Evolutionary conservation across 2,113 vertebrate species (phyloP).

Genomic region (Calyptomena viridis): DNA sequence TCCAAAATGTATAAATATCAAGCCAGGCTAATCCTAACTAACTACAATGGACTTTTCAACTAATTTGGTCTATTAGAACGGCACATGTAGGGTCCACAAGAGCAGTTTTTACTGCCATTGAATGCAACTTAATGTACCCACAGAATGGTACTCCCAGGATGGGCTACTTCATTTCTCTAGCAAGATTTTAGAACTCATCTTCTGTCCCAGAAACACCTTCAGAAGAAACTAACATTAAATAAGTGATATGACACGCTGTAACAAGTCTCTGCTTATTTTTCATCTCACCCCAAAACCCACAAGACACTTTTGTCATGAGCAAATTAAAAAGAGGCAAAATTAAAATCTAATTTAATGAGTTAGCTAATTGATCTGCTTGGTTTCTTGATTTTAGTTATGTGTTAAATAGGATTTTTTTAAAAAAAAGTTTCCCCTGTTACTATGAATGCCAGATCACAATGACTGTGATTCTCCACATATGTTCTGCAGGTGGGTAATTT

Average conservation of each 20-base stretch:
- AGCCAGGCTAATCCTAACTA: neutral
- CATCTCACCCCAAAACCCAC: neutral
- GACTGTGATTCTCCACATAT: neutral
- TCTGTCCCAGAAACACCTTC: neutral
- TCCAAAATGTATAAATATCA: conserved; percentile 19
- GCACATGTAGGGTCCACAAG: neutral
- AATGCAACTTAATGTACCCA: neutral
- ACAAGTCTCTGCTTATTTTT: neutral
- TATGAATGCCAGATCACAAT: neutral
- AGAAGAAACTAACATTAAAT: neutral
- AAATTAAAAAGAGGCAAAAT: neutral
- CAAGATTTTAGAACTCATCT: neutral
- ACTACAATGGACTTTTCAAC: neutral
- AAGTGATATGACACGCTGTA: neutral
- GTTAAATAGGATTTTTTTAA: neutral
- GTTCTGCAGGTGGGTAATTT: neutral
- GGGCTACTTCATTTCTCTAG: neutral
- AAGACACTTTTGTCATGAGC: neutral
- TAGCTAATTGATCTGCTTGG: neutral
- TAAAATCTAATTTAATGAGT: neutral
- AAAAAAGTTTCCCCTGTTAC: neutral
- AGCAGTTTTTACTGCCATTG: neutral
- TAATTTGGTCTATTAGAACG: neutral
- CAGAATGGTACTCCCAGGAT: neutral
- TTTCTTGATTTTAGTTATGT: neutral